These are phyloP conservation scores for Euura lappo DNA, from an alignment of 1,140 invertebrate species.

Conservation along the genomic window DNA sequence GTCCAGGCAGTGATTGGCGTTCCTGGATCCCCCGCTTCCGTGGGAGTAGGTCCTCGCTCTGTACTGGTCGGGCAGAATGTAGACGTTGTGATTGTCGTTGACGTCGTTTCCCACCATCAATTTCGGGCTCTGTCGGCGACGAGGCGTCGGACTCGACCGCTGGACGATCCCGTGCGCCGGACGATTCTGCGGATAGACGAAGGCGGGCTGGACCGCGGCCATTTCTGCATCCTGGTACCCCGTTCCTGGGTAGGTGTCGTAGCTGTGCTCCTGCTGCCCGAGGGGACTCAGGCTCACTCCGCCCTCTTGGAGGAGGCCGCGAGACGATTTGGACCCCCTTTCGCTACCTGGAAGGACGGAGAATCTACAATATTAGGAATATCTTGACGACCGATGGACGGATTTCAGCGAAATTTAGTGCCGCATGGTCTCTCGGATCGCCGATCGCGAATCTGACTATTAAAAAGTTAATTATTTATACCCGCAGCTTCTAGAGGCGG, in stretches of 20 bases:
- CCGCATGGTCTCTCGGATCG: too few relatives aligned
- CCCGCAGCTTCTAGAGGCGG: conserved; percentile 53
- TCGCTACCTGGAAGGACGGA: conserved; percentile 39
- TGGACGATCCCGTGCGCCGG: conserved; percentile 32
- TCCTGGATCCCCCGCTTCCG: conserved; percentile 37
- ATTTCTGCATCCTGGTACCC: conserved; percentile 38
- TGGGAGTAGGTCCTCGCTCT: conserved; percentile 52
- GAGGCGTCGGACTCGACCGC: conserved; percentile 24
- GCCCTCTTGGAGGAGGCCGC: conserved; percentile 44
- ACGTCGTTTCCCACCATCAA: conserved; percentile 44
- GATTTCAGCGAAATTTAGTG: too few relatives aligned
- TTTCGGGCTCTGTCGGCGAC: conserved; percentile 39
- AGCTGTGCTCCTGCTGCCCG: conserved; percentile 40
- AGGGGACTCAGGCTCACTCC: conserved; percentile 52
- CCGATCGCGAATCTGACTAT: too few relatives aligned
- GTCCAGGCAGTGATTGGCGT: conserved; percentile 43
- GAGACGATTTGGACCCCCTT: conserved; percentile 34
- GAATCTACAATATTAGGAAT: neutral
- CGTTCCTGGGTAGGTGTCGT: conserved; percentile 33
- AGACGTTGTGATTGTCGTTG: conserved; percentile 55
- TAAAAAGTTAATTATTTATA: conserved; percentile 28
- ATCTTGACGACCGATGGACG: too few relatives aligned
- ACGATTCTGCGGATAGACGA: conserved; percentile 36
- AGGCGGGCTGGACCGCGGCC: conserved; percentile 26
- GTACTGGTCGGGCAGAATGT: conserved; percentile 52